Percentiles rank a stretch among this genome's conserved stretches.
These are phyloP conservation scores for Charaxes varanes DNA, from an alignment of 1,140 invertebrate genomes.

Conservation along the genomic window DNA sequence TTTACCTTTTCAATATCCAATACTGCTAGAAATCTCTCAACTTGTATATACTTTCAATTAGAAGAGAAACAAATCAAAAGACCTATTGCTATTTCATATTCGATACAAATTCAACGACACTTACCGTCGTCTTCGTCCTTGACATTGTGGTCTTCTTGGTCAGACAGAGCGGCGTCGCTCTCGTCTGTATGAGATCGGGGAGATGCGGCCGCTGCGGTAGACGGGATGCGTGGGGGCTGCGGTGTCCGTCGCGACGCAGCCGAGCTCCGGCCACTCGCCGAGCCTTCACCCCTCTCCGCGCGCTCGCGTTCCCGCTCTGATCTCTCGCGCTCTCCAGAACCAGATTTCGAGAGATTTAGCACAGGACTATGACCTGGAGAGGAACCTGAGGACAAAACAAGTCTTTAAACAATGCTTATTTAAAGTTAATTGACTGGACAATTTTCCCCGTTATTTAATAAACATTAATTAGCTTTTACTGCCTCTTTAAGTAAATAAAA, in stretches of 20 bases:
- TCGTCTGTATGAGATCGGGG: constrained; percentile 82
- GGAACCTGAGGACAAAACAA: constrained; percentile 76
- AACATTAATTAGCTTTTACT: too few relatives aligned
- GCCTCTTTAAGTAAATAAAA: too few relatives aligned
- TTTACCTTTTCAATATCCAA: too few relatives aligned
- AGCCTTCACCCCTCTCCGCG: constrained; percentile 72
- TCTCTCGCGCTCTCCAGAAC: constrained; percentile 79
- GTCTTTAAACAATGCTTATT: constrained; percentile 1
- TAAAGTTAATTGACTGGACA: not conserved
- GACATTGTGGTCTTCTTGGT: constrained; percentile 86
- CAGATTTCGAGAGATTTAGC: constrained; percentile 91
- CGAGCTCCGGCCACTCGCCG: constrained; percentile 73
- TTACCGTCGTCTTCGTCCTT: constrained; percentile 90
- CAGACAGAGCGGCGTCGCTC: constrained; percentile 79
- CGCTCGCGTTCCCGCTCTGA: constrained; percentile 45
- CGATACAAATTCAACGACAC: too few relatives aligned
- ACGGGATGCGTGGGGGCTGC: constrained; percentile 59
- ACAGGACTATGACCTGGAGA: constrained; percentile 93
- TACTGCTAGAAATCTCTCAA: too few relatives aligned
- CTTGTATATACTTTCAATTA: too few relatives aligned
- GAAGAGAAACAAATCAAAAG: too few relatives aligned
- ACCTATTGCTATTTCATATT: too few relatives aligned
- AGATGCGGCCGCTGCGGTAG: constrained; percentile 72
- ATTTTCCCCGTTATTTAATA: too few relatives aligned
- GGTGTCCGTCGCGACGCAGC: constrained; percentile 73